Evolutionary conservation across 2,888 invertebrate genomes (phyloP).

Genomic region (Himalopsyche tibetana): DNA sequence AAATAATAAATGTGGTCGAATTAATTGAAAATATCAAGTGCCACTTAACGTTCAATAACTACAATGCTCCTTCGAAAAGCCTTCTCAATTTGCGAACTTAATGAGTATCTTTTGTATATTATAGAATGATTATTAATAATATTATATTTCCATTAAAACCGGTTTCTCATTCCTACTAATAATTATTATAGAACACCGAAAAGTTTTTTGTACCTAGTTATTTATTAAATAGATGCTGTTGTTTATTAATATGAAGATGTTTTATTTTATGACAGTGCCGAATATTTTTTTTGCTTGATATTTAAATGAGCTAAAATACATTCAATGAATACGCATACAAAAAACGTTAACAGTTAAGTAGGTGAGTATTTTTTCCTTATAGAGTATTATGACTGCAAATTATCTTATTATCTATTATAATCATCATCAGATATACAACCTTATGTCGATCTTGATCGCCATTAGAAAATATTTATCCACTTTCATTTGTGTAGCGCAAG

Average conservation of each 20-base stretch:
- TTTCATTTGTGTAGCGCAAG: too few species aligned
- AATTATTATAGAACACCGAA: background rate
- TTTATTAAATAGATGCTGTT: background rate
- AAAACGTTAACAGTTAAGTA: too few species aligned
- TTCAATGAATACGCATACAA: too few species aligned
- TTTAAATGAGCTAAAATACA: too few species aligned
- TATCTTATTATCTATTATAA: too few species aligned
- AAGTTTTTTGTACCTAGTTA: background rate
- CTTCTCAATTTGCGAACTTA: slow-evolving; percentile 52
- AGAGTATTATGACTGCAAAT: too few species aligned
- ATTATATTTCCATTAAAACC: background rate
- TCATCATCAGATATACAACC: too few species aligned
- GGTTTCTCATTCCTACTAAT: background rate
- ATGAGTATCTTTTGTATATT: slow-evolving; percentile 44
- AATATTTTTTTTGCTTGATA: background rate
- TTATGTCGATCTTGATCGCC: too few species aligned
- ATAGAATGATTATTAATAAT: slow-evolving; percentile 19
- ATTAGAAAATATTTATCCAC: too few species aligned
- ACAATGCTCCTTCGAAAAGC: slow-evolving; percentile 16
- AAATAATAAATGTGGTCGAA: slow-evolving; percentile 39
- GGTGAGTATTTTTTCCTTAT: too few species aligned
- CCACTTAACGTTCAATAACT: background rate
- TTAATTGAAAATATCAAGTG: slow-evolving; percentile 45
- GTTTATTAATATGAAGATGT: slow-evolving; percentile 2
- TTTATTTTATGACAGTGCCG: background rate